These are phyloP conservation scores for Elysia crispata DNA, from an alignment of 2,888 invertebrate genomes.

Conservation along the genomic window DNA sequence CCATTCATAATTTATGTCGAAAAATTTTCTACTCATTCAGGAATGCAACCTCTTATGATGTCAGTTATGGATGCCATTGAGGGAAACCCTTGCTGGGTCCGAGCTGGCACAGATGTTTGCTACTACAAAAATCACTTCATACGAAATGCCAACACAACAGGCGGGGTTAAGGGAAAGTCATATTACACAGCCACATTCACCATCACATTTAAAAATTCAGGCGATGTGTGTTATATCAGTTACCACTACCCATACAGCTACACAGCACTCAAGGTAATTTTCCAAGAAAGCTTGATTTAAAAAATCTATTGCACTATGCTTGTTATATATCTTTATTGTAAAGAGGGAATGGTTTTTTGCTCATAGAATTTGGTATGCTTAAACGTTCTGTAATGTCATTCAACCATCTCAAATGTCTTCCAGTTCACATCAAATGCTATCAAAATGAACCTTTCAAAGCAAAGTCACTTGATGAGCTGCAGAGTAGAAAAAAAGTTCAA, in stretches of 20 bases:
- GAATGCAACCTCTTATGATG: constrained; percentile 92
- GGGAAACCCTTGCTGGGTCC: constrained; percentile 82
- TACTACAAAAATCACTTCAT: constrained; percentile 86
- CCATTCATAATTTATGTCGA: too few species aligned
- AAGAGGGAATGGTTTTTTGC: too few species aligned
- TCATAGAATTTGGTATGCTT: too few species aligned
- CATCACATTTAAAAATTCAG: constrained; percentile 85
- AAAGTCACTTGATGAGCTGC: too few species aligned
- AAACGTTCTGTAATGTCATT: too few species aligned
- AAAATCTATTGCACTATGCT: too few species aligned
- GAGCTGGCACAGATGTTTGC: constrained; percentile 87
- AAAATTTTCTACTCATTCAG: too few species aligned
- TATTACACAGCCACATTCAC: constrained; percentile 89
- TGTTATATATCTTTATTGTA: too few species aligned
- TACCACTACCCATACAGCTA: constrained; percentile 93
- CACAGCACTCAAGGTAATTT: constrained; percentile 84
- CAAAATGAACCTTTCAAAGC: too few species aligned
- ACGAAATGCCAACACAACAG: constrained; percentile 71
- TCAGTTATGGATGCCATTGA: constrained; percentile 86
- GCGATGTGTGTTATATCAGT: constrained; percentile 90
- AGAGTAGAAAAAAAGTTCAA: too few species aligned
- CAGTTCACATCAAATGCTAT: too few species aligned
- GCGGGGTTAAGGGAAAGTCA: constrained; percentile 78
- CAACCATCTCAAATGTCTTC: too few species aligned
- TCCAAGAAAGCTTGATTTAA: not conserved